phyloP scores from a whole-genome alignment of 2,113 vertebrate genomes.

The Pogonocichla stellata region DNA sequence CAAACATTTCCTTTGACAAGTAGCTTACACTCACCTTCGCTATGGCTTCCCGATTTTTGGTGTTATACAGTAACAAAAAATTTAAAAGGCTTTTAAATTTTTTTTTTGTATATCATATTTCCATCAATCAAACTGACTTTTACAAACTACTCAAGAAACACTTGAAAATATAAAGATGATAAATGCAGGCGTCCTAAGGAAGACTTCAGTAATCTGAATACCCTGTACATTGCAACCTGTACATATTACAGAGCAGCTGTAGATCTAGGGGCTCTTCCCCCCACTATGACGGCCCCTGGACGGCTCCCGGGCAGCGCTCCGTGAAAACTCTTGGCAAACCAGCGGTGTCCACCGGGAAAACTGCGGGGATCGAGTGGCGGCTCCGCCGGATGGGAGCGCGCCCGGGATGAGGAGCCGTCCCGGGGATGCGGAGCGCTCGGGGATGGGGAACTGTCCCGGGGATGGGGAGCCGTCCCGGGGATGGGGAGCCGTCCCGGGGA shows the following conservation, averaged over 20 bases:
- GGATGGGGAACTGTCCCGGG: not conserved
- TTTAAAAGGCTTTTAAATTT: not conserved
- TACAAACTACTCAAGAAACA: not conserved
- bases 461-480: not conserved
- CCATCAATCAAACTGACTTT: not conserved
- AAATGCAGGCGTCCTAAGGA: not conserved
- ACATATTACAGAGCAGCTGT: accelerated
- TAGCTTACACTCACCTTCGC: not conserved
- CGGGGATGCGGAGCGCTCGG: not conserved
- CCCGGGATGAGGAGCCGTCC: not conserved
- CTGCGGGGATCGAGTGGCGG: accelerated
- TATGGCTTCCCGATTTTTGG: not conserved
- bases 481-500: too few species aligned
- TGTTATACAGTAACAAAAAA: not conserved
- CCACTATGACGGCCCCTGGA: accelerated
- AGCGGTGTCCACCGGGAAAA: not conserved
- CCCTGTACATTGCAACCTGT: accelerated
- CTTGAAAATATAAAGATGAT: not conserved
- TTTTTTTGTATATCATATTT: not conserved
- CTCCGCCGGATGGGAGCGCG: not conserved
- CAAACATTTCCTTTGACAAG: not conserved
- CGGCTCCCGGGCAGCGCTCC: not conserved
- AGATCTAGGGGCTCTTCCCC: accelerated
- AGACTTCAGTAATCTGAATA: not conserved
- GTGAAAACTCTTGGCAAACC: not conserved